Conservation (phyloP, 2,888 invertebrate species). For the Cephus rjabovi region DNA sequence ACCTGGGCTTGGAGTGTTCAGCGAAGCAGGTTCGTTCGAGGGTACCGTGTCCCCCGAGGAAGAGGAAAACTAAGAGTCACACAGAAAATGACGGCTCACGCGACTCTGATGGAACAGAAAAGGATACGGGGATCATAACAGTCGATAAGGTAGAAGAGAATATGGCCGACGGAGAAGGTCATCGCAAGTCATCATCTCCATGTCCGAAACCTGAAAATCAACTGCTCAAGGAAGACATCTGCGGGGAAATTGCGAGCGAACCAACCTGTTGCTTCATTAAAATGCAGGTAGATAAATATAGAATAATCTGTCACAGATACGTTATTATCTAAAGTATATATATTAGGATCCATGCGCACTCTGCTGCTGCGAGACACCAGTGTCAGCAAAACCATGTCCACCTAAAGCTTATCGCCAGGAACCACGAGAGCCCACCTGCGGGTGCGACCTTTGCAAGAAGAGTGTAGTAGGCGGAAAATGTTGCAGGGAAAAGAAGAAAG, state of each 20-base stretch:
- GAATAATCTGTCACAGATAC: neutral
- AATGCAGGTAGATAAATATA: constrained; percentile 37
- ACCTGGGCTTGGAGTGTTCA: neutral
- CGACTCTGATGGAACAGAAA: neutral
- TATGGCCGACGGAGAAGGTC: neutral
- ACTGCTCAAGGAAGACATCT: constrained; percentile 19
- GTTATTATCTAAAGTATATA: neutral
- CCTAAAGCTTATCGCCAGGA: constrained; percentile 22
- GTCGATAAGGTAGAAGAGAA: neutral
- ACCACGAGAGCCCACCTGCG: constrained; percentile 31
- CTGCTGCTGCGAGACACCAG: constrained; percentile 32
- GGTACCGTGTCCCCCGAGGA: constrained; percentile 18
- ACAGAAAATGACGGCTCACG: neutral
- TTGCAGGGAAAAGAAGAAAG: constrained; percentile 17
- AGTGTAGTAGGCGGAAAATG: constrained; percentile 22
- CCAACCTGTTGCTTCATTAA: constrained; percentile 35
- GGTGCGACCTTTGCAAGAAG: constrained; percentile 38
- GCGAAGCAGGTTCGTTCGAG: neutral
- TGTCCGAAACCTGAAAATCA: neutral
- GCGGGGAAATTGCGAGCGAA: constrained; percentile 4
- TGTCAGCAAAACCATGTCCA: constrained; percentile 29
- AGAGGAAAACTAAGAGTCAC: neutral
- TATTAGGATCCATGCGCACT: constrained; percentile 41
- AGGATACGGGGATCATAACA: neutral
- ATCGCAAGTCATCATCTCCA: neutral